Evolutionary conservation across 2,888 invertebrate species (phyloP).

Genomic region (Ormyrus pomaceus): DNA sequence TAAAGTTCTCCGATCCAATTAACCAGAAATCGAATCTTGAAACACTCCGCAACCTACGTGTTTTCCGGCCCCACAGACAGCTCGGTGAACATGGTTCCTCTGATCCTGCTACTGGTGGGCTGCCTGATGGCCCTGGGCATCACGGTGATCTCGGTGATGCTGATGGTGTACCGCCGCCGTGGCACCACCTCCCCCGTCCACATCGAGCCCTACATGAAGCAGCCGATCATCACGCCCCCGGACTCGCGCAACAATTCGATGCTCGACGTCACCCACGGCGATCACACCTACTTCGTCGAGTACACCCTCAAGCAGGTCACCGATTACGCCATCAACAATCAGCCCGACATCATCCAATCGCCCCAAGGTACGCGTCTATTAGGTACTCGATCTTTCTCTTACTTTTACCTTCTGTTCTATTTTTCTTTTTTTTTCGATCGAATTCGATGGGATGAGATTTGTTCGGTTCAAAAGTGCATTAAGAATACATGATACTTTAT

Average conservation of each 20-base stretch:
- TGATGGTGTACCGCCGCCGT: constrained; percentile 81
- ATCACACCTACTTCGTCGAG: constrained; percentile 89
- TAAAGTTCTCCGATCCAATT: too few relatives aligned
- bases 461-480: too few relatives aligned
- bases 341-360: constrained; percentile 89
- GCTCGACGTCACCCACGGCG: constrained; percentile 87
- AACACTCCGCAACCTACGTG: too few relatives aligned
- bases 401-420: too few relatives aligned
- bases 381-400: constrained; percentile 15
- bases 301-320: constrained; percentile 84
- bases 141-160: constrained; percentile 80
- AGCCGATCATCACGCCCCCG: constrained; percentile 74
- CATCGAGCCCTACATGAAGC: constrained; percentile 74
- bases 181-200: constrained; percentile 76
- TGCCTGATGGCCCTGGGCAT: constrained; percentile 81
- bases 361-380: constrained; percentile 76
- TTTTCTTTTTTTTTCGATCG: too few relatives aligned
- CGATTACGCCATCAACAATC: constrained; percentile 75
- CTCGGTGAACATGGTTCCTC: constrained; percentile 83
- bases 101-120: constrained; percentile 83
- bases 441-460: too few relatives aligned
- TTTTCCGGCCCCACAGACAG: constrained; percentile 75
- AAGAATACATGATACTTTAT: too few relatives aligned
- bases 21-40: too few relatives aligned
- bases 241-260: constrained; percentile 79